Base-by-base conservation (phyloP, 2,888 invertebrate species). In the Euclidia mi region DNA sequence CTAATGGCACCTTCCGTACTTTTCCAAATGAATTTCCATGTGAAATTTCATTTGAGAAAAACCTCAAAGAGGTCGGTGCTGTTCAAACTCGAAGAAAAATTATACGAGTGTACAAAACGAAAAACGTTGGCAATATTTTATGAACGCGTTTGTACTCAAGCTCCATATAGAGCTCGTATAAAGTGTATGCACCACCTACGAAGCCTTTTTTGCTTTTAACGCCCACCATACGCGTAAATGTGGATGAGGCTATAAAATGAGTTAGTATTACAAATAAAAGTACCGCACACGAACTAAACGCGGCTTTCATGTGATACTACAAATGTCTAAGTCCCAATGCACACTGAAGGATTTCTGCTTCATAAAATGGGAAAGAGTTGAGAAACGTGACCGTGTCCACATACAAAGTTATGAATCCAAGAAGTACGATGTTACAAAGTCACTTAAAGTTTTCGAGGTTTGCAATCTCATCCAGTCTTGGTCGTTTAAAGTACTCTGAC, bases 11-110 rank as follows among this genome's bases (percentile, higher is more conserved):
- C n/a, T n/a, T n/a, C n/a, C 34, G 31, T 38, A 47, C 29, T 17
- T 46, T 58, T 53, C 44, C 15, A 57, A 70, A 68, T 53, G 32
- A 66, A 65, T 76, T 75, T 69, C 41, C 57, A 65, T 61, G 48
- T 56, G 31, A 75, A 77, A 72, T 64, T 71, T 51, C 46, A 65
- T 66, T 75, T 62, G 34, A 58, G 48, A 62, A 42, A 66, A 72
- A 74, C 72, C 73, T 76, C 78, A 81, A 81, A 74, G 69, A 67
- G 59, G 48, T 49, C 51, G 38, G 46, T 68, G 59, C 56, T 59
- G 56, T 71, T 60, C 51, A 58, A 74, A 71, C 58, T 69, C 48
- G 44, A 62, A 49, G 60, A 60, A 74, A 77, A 77, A 65, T 35
- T 56, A 49, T 61, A 61, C 48, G 62, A 57, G 41, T 63, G 52